These are phyloP conservation scores for Leptestheria dahalacensis DNA, from an alignment of 1,140 invertebrate species.

Conservation along the genomic window DNA sequence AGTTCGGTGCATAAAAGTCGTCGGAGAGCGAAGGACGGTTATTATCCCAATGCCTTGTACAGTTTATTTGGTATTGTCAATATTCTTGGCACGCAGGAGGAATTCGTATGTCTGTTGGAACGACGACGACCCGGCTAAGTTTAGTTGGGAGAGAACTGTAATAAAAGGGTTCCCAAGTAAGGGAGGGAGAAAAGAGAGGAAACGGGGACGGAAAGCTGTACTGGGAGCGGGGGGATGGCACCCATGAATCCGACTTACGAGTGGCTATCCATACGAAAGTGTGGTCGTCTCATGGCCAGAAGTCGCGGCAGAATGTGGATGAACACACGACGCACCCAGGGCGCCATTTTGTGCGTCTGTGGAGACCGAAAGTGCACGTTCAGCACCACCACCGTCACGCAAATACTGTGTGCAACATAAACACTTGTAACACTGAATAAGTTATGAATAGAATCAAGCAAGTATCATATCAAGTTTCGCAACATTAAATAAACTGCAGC, in stretches of 20 bases:
- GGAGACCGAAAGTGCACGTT: constrained; percentile 87
- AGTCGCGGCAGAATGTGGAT: constrained; percentile 76
- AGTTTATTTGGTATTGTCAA: not conserved
- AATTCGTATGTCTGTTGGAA: no score
- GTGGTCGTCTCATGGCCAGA: constrained; percentile 63
- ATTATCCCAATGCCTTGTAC: not conserved
- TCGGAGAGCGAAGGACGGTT: not conserved
- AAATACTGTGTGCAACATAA: constrained; percentile 27
- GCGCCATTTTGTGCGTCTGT: constrained; percentile 85
- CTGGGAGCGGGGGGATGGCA: no score
- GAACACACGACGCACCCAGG: constrained; percentile 82
- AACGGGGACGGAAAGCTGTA: no score
- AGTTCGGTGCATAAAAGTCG: not conserved
- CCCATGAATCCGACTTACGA: constrained; percentile 31
- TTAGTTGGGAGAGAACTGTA: not conserved
- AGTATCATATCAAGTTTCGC: not conserved
- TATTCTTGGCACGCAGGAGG: not conserved
- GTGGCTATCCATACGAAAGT: constrained; percentile 59
- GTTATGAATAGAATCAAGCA: no score
- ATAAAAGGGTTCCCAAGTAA: not conserved
- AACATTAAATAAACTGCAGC: no score
- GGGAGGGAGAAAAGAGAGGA: not conserved
- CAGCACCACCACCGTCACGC: constrained; percentile 49
- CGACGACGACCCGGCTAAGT: no score
- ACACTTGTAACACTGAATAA: no score